Percentiles rank a stretch among this genome's conserved stretches.
Evolutionary conservation across 2,797 vertebrate species (phyloP).

Genomic region (Momotus momota): DNA sequence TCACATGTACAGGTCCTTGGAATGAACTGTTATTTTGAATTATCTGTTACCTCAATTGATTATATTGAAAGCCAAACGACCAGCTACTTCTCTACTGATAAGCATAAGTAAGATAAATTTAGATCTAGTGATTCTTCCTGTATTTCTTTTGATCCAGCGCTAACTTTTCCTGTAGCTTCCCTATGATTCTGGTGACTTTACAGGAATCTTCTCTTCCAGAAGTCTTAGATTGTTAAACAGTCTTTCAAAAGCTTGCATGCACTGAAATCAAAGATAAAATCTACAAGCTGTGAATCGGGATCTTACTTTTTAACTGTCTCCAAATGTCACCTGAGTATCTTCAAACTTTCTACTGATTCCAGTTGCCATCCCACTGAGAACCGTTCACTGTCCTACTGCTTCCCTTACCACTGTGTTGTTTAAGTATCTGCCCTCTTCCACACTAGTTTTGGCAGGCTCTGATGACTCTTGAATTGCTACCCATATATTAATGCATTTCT

Average conservation of each 20-base stretch:
- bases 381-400: neutral
- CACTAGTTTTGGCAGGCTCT: neutral
- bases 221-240: neutral
- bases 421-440: neutral
- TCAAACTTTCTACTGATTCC: neutral
- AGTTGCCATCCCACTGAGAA: neutral
- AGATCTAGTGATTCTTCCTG: neutral
- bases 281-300: neutral
- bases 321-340: neutral
- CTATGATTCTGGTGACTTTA: neutral
- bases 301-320: neutral
- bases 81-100: neutral
- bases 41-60: neutral
- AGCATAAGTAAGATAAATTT: neutral
- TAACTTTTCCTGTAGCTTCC: neutral
- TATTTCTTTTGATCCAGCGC: neutral
- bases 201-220: neutral
- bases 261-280: neutral
- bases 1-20: neutral
- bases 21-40: neutral
- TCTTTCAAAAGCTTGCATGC: neutral
- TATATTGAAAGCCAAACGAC: neutral
- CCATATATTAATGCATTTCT: neutral
- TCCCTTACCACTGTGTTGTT: neutral
- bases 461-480: neutral